phyloP scores from a whole-genome alignment of 2,113 vertebrate genomes.

The Apteryx mantelli region DNA sequence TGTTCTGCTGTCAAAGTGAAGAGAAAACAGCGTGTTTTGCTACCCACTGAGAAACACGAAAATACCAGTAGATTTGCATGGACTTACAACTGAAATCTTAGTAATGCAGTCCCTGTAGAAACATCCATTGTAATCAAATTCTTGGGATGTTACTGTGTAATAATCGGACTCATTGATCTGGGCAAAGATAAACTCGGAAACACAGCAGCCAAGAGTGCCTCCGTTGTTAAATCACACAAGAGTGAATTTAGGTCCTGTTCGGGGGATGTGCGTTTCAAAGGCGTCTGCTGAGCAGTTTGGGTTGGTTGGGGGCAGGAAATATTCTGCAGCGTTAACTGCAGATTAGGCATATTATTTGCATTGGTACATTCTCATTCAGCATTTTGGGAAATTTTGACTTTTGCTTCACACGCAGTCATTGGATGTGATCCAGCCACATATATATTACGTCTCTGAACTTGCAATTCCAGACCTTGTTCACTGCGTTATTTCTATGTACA shows the following conservation, averaged over 20 bases:
- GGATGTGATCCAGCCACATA: rapidly evolving
- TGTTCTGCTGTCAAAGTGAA: not conserved
- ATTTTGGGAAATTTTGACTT: not conserved
- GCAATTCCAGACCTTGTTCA: not conserved
- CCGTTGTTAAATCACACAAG: not conserved
- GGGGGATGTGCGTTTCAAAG: not conserved
- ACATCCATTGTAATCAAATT: not conserved
- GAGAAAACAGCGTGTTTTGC: not conserved
- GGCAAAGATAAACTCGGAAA: not conserved
- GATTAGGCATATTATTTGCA: not conserved
- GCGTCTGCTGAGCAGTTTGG: not conserved
- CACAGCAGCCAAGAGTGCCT: not conserved
- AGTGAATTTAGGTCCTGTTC: not conserved
- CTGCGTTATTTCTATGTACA: not conserved
- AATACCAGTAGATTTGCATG: not conserved
- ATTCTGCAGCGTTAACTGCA: not conserved
- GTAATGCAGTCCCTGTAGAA: not conserved
- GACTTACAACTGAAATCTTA: not conserved
- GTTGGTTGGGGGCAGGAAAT: not conserved
- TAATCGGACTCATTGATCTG: not conserved
- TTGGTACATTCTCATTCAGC: not conserved
- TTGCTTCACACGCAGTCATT: not conserved
- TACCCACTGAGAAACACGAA: not conserved
- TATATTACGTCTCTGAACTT: not conserved
- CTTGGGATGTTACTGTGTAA: not conserved